These are phyloP conservation scores for Dinomys branickii DNA, from an alignment of 2,113 vertebrate genomes.

Conservation along the genomic window DNA sequence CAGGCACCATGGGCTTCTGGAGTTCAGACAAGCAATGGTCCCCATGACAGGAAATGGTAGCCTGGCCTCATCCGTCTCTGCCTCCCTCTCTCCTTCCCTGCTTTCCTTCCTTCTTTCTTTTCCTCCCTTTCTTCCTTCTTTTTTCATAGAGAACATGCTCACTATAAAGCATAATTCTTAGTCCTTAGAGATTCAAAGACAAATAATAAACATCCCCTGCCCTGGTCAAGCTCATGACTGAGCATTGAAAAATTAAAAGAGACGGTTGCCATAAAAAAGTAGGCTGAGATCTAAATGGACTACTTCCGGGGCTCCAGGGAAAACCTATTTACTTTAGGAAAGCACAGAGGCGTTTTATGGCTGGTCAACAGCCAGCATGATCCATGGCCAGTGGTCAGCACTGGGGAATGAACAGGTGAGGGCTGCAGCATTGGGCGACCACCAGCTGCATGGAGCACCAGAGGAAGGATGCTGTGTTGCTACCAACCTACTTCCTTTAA, in stretches of 20 bases:
- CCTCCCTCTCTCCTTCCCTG: too few species aligned
- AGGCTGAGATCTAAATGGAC: background rate
- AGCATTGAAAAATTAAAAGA: background rate
- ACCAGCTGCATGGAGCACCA: background rate
- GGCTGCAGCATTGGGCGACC: fast-evolving
- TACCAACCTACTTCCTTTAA: background rate
- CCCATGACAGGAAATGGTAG: background rate
- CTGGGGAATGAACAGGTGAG: background rate
- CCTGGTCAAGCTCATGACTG: background rate
- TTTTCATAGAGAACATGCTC: background rate
- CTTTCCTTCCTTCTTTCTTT: too few species aligned
- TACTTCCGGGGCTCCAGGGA: background rate
- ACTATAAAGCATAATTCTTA: background rate
- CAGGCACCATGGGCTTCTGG: fast-evolving
- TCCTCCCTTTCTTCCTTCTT: background rate
- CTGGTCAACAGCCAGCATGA: background rate
- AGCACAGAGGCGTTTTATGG: background rate
- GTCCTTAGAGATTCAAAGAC: background rate
- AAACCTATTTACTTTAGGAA: background rate
- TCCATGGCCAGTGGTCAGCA: background rate
- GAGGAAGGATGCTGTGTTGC: background rate
- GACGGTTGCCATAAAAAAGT: background rate
- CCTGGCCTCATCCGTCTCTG: background rate
- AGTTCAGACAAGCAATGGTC: background rate
- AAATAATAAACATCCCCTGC: background rate